These are phyloP conservation scores for Cladopsammia gracilis DNA, from an alignment of 64 coral and sea anemone genomes.

Conservation along the genomic window DNA sequence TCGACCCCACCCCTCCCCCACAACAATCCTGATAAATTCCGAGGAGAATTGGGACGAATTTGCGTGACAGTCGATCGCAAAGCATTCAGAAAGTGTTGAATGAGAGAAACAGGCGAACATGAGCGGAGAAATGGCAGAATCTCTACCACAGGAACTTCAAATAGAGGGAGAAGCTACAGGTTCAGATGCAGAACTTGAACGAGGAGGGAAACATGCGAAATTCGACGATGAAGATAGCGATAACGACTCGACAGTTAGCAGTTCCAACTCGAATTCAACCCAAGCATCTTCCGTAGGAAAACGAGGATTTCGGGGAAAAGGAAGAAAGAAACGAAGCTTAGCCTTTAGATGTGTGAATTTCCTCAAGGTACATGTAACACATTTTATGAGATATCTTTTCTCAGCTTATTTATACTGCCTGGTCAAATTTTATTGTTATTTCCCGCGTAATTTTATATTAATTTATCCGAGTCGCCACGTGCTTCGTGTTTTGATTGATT, in stretches of 20 bases:
- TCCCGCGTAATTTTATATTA: neutral
- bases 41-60: neutral
- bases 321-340: slow-evolving; percentile 73
- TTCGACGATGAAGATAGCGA: slow-evolving; percentile 93
- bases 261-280: slow-evolving; percentile 91
- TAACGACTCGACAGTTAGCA: slow-evolving; percentile 88
- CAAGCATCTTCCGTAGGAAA: slow-evolving; percentile 66
- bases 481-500: no score
- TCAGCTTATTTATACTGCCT: neutral
- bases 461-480: no score
- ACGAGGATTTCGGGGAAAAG: slow-evolving; percentile 61
- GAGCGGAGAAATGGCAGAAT: slow-evolving; percentile 33
- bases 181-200: slow-evolving; percentile 79
- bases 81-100: neutral
- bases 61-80: neutral
- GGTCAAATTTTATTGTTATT: neutral
- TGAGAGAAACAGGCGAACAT: no score
- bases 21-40: neutral
- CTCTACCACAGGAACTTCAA: slow-evolving; percentile 29
- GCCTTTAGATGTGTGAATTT: slow-evolving; percentile 97
- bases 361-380: slow-evolving; percentile 73
- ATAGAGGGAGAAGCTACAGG: slow-evolving; percentile 44
- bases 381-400: neutral
- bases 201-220: slow-evolving; percentile 74
- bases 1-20: no score